A percentile compares a stretch with the other conserved stretches of the same genome.
These are phyloP conservation scores for Drosophila prostipennis DNA, from an alignment of 2,888 invertebrate species.

Conservation along the genomic window DNA sequence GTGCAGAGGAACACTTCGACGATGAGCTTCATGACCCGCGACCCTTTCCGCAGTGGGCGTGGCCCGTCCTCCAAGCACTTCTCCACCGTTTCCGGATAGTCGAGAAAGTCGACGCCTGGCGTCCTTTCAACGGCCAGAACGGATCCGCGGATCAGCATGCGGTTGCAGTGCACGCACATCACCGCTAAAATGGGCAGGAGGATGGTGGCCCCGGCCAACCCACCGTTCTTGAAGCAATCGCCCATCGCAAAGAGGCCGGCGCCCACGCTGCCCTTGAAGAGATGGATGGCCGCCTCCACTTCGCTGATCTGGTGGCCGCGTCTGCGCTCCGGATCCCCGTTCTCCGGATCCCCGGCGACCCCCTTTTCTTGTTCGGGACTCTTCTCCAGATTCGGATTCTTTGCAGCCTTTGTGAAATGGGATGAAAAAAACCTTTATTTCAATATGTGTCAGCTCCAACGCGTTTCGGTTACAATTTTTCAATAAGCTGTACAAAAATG, in stretches of 20 bases:
- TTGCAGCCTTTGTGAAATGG: too few relatives aligned
- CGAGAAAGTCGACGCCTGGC: constrained; percentile 86
- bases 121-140: constrained; percentile 75
- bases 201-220: constrained; percentile 91
- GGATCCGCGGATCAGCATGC: constrained; percentile 88
- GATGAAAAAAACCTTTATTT: constrained; percentile 19
- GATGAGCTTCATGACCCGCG: constrained; percentile 87
- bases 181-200: constrained; percentile 92
- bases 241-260: constrained; percentile 98
- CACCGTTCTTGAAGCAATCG: constrained; percentile 95
- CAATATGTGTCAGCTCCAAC: constrained; percentile 57
- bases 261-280: constrained; percentile 97
- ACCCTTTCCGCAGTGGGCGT: constrained; percentile 86
- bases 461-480: constrained; percentile 18
- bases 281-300: constrained; percentile 93
- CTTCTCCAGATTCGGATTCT: neutral
- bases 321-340: constrained; percentile 51
- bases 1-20: constrained; percentile 95
- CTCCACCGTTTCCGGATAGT: constrained; percentile 93
- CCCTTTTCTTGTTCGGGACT: constrained; percentile 21
- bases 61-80: constrained; percentile 91
- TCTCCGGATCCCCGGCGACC: neutral
- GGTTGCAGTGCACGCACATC: constrained; percentile 96
- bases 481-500: constrained; percentile 58
- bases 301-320: constrained; percentile 86